A percentile compares a stretch with the other conserved stretches of the same genome.
These are phyloP conservation scores for Doris montereyensis DNA, from an alignment of 2,888 invertebrate genomes.

Conservation along the genomic window DNA sequence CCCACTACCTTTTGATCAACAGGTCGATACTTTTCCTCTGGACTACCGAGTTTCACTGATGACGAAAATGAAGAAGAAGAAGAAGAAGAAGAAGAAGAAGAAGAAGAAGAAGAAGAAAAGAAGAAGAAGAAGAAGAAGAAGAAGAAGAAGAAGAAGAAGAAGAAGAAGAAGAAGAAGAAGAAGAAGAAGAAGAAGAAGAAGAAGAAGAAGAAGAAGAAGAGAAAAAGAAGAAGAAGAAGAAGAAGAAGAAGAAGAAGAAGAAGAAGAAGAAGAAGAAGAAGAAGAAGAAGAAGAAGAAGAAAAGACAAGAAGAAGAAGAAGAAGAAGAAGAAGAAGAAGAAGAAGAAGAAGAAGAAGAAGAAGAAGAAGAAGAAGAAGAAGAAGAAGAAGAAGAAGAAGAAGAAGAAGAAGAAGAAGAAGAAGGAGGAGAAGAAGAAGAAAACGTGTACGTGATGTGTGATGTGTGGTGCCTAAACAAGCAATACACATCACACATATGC, in stretches of 20 bases:
- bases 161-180: background rate
- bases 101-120: no score
- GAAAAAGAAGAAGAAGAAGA: background rate
- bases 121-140: no score
- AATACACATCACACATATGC: no score
- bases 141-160: no score
- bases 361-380: background rate
- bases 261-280: background rate
- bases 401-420: background rate
- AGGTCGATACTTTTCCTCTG: no score
- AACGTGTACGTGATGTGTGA: no score
- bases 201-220: background rate
- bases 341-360: background rate
- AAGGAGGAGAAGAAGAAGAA: background rate
- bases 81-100: no score
- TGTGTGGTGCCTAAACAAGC: no score
- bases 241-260: background rate
- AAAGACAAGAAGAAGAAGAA: background rate
- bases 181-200: background rate
- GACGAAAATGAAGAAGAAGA: no score
- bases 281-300: background rate
- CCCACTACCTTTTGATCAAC: no score
- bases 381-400: background rate
- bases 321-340: background rate
- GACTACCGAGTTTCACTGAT: no score